Conservation (phyloP, 1,140 invertebrate genomes). For the Monomorium pharaonis region DNA sequence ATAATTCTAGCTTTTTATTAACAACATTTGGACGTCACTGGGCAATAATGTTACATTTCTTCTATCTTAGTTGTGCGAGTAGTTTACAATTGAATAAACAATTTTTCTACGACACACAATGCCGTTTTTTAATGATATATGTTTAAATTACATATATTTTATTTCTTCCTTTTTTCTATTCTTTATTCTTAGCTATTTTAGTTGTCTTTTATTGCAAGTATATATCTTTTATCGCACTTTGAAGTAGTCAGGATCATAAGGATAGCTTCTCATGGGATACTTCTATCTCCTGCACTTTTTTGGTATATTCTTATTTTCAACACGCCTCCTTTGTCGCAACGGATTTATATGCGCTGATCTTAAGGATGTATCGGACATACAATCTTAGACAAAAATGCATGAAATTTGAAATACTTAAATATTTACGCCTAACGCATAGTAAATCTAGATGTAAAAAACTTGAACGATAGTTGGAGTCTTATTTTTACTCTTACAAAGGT, state of each 20-base stretch:
- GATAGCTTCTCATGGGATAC: background rate
- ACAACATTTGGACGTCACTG: background rate
- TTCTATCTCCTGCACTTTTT: background rate
- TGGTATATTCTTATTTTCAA: constrained; percentile 23
- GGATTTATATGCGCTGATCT: background rate
- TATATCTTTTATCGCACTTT: too few relatives aligned
- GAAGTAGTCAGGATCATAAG: background rate
- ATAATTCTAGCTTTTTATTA: background rate
- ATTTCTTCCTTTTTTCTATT: background rate
- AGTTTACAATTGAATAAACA: background rate
- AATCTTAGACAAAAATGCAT: too few relatives aligned
- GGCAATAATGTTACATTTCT: background rate
- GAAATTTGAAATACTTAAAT: too few relatives aligned
- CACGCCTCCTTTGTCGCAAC: background rate
- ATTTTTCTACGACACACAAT: background rate
- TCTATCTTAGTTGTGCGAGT: background rate
- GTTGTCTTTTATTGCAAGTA: background rate
- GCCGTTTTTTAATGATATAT: background rate
- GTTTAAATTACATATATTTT: background rate
- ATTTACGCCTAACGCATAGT: too few relatives aligned
- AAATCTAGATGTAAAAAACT: too few relatives aligned
- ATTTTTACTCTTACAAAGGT: too few relatives aligned
- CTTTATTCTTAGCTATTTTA: background rate
- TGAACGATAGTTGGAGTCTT: too few relatives aligned
- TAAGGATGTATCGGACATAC: too few relatives aligned